Evolutionary conservation across 2,888 invertebrate species (phyloP), one percentile per base, ranked within the genome.

Genomic region (Euzetes globulus): DNA sequence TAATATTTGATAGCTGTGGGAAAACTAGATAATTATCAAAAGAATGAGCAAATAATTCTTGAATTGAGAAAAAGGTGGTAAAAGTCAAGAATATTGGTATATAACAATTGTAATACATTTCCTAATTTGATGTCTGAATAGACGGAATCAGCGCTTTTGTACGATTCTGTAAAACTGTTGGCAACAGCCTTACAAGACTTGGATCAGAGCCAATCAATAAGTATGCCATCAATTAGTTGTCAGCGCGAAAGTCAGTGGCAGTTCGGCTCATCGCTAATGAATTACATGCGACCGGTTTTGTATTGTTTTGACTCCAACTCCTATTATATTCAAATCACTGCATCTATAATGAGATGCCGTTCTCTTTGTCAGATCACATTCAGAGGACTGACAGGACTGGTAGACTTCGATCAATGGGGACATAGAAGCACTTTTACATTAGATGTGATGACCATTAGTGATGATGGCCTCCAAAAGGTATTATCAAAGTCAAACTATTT

Each of bases 111-210:
- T 41, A 41, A 9, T 41, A 41, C 41, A 41, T 41, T 41, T 41
- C 41, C 41, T 41, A 41, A 41, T 41, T 41, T 41, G 41, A 41
- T 41, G 41, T 41, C 41, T 41, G 6, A 9, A 9, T 85, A 94
- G 93, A 92, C 94, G 73, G 94, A 95, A 85, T 94, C 94, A 13
- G 96, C 96, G 1, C 85, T 97, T 76, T 94, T 96, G 89, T 96
- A 95, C 84, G 97, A 97, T 82, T 94, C 95, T 1, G 95, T 96
- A 72, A 91, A 92, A 85, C 86, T 96, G 79, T 95, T 96, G 83
- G 91, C 94, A 72, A 92, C 91, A 83, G 95, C 94, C 3, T 85
- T 97, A 72, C 91, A 94, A 82, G 92, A 94, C 82, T 86, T 94
- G 81, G 94, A 94, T 84, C 89, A 90, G 72, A 92, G 92, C 77